phyloP scores from a whole-genome alignment of 2,797 vertebrate genomes.

The Eptatretus atami region DNA sequence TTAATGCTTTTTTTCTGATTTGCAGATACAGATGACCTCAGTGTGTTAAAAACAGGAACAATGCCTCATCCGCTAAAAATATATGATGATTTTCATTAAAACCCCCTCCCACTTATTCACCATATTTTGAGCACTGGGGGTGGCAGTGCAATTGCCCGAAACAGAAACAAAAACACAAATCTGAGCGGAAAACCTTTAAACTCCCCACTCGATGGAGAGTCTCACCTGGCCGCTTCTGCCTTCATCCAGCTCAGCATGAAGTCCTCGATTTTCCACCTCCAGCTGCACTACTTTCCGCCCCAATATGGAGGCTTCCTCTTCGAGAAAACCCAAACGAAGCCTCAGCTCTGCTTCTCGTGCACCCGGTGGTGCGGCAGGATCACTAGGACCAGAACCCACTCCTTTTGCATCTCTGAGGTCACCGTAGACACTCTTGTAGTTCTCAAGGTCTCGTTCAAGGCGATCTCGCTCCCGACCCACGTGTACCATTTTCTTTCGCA shows the following conservation, averaged over 20 bases:
- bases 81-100: too few relatives aligned
- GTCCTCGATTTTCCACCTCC: constrained; percentile 80
- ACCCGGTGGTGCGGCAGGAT: constrained; percentile 22
- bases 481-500: constrained; percentile 97
- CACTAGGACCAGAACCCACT: background rate
- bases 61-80: too few relatives aligned
- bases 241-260: constrained; percentile 87
- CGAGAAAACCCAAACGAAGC: constrained; percentile 57
- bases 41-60: too few relatives aligned
- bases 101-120: too few relatives aligned
- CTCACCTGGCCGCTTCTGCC: constrained; percentile 17
- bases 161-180: too few relatives aligned
- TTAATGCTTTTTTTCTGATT: too few relatives aligned
- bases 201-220: background rate
- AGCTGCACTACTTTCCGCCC: constrained; percentile 89
- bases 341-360: constrained; percentile 86
- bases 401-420: constrained; percentile 22
- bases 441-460: constrained; percentile 70
- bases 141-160: too few relatives aligned
- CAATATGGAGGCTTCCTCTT: constrained; percentile 90
- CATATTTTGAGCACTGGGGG: too few relatives aligned
- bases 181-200: too few relatives aligned
- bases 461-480: constrained; percentile 91
- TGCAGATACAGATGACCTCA: too few relatives aligned
- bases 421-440: constrained; percentile 81